Conservation (phyloP, 1,140 invertebrate species). For the Musca vetustissima region DNA sequence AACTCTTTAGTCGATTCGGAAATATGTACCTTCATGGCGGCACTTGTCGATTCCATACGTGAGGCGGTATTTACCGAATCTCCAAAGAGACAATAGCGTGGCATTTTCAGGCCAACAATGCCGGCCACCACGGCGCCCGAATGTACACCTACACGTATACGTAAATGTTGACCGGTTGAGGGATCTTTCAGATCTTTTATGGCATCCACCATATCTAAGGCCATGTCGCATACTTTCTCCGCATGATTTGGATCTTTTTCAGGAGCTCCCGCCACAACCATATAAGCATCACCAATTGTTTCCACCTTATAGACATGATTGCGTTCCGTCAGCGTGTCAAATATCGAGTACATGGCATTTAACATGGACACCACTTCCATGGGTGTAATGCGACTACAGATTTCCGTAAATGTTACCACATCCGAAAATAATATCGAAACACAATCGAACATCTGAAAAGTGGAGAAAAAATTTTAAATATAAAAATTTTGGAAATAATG, state of each 20-base stretch:
- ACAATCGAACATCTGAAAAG: slow-evolving; percentile 80
- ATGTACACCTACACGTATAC: slow-evolving; percentile 87
- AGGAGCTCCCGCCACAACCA: slow-evolving; percentile 94
- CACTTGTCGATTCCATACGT: slow-evolving; percentile 87
- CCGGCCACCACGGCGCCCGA: slow-evolving; percentile 91
- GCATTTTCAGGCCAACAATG: slow-evolving; percentile 95
- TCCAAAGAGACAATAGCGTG: slow-evolving; percentile 78
- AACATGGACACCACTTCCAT: slow-evolving; percentile 98
- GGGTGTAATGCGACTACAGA: slow-evolving; percentile 90
- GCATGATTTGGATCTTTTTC: slow-evolving; percentile 88
- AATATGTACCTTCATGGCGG: slow-evolving; percentile 93
- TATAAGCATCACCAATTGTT: slow-evolving; percentile 95
- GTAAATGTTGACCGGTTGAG: slow-evolving; percentile 84
- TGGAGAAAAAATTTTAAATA: neutral
- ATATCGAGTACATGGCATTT: slow-evolving; percentile 93
- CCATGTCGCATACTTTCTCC: slow-evolving; percentile 93
- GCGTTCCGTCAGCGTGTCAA: slow-evolving; percentile 86
- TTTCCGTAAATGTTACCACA: slow-evolving; percentile 95
- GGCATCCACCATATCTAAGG: slow-evolving; percentile 92
- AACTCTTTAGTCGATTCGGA: slow-evolving; percentile 82
- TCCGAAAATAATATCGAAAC: slow-evolving; percentile 96
- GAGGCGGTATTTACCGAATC: slow-evolving; percentile 92
- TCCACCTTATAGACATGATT: slow-evolving; percentile 97
- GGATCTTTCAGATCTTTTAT: slow-evolving; percentile 89
- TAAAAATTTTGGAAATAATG: too few species aligned